Evolutionary conservation across 2,888 invertebrate species (phyloP), one percentile per base, ranked within the genome.

Genomic region (Melinopterus prodromus): DNA sequence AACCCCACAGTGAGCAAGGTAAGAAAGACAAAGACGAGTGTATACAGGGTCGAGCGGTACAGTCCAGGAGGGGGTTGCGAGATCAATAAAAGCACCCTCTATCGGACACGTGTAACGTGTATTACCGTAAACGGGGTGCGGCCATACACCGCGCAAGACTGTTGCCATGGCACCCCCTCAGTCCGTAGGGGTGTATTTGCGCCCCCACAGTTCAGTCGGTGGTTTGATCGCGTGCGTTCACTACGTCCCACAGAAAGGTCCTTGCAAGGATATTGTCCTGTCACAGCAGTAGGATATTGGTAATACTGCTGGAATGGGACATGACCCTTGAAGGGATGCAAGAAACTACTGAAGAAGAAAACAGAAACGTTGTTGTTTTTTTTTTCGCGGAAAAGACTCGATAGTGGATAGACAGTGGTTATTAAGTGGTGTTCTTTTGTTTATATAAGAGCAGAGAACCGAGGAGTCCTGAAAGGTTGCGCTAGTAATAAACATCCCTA

Each of bases 291-390:
- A 97, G 94, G 93, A 90, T 90, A 91, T 90, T 88, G 90, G 86
- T 90, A 91, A 92, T 97, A 97, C 97, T 97, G 97, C 95, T 97
- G 96, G 93, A 93, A 92, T 95, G 93, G 96, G 97, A 96, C 97
- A 97, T 96, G 92, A 93, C 92, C 93, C 93, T 91, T 91, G 93
- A 92, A 86, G 85, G 86, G 53, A 16, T 53, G 69, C 71, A 16
- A 15, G 70, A 37, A 36, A 78, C 35, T 36, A 35, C n/a, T 12
- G 74, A 74, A 35, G 12, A 71, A 71, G 26, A 16, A 16, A 16
- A 5, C 15, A 14, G 16, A 26, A 72, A 15, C 5, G 6, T 16
- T n/a, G n/a, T n/a, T n/a, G n/a, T n/a, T n/a, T n/a, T n/a, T n/a
- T 53, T 53, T 7, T 53, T 53, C 53, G 53, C 53, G 53, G 5